Evolutionary conservation across 2,888 invertebrate species (phyloP), one percentile per base, ranked within the genome.

Genomic region (Scaptomyza parva): DNA sequence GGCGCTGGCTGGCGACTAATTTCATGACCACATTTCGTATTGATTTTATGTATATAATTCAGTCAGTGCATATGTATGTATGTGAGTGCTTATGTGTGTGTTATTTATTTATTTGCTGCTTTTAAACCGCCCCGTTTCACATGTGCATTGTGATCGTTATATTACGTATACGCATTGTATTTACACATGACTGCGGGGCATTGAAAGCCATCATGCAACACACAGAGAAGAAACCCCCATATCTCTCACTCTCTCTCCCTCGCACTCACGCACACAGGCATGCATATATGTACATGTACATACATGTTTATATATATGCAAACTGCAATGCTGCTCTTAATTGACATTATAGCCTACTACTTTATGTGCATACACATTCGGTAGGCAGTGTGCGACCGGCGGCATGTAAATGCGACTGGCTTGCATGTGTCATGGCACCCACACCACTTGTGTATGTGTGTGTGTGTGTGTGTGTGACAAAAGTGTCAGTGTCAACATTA

Each of bases 401-500:
- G 41, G 58, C 80, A 83, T 81, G 81, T 83, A 81, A 81, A 81
- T 81, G 80, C 76, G 83, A 60, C 83, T 80, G 80, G 81, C 81
- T 83, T 81, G 83, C 83, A 80, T 78, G 76, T 83, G 80, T 71
- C 75, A 70, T 64, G 28, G 28, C 60, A 64, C 72, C 45, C 59
- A 61, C 51, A 53, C 61, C 53, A 44, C 22, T 18, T 62, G 22
- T 40, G 24, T 66, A 43, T 12, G 37, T 33, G 37, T 54, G 35
- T 39, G 24, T 53, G 74, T 64, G 54, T 57, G 45, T 61, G 72
- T 65, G 57, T 70, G 78, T 87, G 88, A 82, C 88, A 85, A 80
- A 87, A 88, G 89, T 89, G 89, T 89, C 89, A 86, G 89, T 90
- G 90, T 89, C 90, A 89, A 90, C 89, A 89, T 90, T 89, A 88